A percentile compares a stretch with the other conserved stretches of the same genome.
Conservation (phyloP, 2,113 vertebrate species). For the Montifringilla adamsi region DNA sequence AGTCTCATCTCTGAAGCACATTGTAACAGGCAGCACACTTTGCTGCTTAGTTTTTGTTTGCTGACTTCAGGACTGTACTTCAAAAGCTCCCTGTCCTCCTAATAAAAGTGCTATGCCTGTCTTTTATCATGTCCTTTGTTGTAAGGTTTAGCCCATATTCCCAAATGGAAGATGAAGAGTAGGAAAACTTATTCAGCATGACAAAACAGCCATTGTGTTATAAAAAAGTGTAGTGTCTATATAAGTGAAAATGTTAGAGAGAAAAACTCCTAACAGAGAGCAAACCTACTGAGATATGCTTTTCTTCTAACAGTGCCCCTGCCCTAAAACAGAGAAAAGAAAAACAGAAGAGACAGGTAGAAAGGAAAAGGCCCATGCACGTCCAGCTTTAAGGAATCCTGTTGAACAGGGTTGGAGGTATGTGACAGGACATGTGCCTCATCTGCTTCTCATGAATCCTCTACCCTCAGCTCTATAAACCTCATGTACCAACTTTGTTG, state of each 20-base stretch:
- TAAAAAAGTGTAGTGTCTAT: not conserved
- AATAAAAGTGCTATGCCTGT: not conserved
- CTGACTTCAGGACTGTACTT: constrained; percentile 20
- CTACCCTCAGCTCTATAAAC: not conserved
- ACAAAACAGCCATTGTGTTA: constrained; percentile 2
- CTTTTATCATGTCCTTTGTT: constrained; percentile 32
- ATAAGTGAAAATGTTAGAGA: not conserved
- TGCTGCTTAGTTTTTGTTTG: constrained; percentile 23
- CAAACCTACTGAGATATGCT: not conserved
- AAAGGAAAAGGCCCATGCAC: not conserved
- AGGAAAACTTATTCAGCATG: not conserved
- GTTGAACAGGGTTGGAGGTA: not conserved
- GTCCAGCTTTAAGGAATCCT: not conserved
- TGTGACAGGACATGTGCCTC: not conserved
- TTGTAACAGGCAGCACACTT: not conserved
- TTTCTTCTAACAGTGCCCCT: not conserved
- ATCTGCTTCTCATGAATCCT: not conserved
- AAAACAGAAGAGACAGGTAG: not conserved
- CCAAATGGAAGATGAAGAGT: not conserved
- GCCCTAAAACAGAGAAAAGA: not conserved
- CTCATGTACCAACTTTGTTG: not conserved
- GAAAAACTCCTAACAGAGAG: not conserved
- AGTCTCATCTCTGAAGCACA: constrained; percentile 17
- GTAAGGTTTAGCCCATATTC: not conserved
- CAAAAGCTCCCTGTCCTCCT: constrained; percentile 16